Conservation (phyloP, 2,797 vertebrate genomes). For the Ctenochaetus hawaiiensis region DNA sequence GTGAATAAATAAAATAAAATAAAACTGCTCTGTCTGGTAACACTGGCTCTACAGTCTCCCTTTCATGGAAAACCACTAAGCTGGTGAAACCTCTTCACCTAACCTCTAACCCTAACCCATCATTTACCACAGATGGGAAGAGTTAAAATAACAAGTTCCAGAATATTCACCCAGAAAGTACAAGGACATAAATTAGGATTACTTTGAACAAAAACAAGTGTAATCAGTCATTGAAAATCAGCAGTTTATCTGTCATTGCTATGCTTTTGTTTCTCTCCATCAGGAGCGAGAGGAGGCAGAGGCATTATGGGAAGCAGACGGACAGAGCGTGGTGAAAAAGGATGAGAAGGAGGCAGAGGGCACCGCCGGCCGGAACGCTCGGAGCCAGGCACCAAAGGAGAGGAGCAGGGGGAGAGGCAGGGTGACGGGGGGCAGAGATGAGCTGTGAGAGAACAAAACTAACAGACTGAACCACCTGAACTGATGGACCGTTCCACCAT, state of each 20-base stretch:
- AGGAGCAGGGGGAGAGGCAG: constrained; percentile 73
- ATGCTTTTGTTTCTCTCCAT: constrained; percentile 13
- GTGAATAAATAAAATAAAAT: too few relatives aligned
- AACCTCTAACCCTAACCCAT: too few relatives aligned
- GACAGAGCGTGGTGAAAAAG: constrained; percentile 71
- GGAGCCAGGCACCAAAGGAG: constrained; percentile 80
- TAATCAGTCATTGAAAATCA: constrained; percentile 4
- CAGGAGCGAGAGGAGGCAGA: constrained; percentile 93
- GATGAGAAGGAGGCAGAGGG: constrained; percentile 61
- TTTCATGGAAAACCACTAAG: background rate
- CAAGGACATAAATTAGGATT: background rate
- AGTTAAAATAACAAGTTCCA: background rate
- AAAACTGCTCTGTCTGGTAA: too few relatives aligned
- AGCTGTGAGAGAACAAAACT: constrained; percentile 75
- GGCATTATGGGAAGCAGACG: constrained; percentile 76
- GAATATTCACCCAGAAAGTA: background rate
- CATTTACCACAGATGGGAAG: background rate
- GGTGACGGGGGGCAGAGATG: constrained; percentile 80
- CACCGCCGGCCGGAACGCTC: constrained; percentile 69
- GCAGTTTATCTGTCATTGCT: background rate
- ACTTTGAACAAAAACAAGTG: background rate
- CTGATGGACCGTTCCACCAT: background rate
- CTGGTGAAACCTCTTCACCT: background rate
- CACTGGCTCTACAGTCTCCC: too few relatives aligned
- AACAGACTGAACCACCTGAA: constrained; percentile 43